phyloP scores from a whole-genome alignment of 2,797 vertebrate species.

The Tiaroga cobitis region DNA sequence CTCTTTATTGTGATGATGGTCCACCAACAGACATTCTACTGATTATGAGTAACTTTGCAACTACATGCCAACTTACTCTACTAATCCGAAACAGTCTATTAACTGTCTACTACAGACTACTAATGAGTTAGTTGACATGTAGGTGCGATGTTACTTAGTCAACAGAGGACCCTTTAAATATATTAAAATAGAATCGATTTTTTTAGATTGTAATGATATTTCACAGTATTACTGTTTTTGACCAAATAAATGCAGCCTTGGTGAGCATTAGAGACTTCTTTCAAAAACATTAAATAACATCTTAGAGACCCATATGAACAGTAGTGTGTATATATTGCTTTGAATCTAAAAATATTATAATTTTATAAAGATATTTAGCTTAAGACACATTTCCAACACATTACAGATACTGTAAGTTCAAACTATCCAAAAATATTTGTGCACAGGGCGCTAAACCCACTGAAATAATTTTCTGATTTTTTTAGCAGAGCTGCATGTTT shows the following conservation, averaged over 20 bases:
- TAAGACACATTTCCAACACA: conserved; percentile 80
- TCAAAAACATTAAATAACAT: not conserved
- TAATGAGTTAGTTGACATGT: not conserved
- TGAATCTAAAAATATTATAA: conserved; percentile 2
- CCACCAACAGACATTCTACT: too few relatives aligned
- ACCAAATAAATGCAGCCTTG: not conserved
- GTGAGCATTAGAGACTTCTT: not conserved
- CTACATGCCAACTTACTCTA: not conserved
- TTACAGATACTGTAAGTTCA: conserved; percentile 54
- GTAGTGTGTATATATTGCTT: not conserved
- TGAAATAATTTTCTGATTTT: conserved; percentile 59
- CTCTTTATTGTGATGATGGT: too few relatives aligned
- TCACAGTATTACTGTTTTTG: not conserved
- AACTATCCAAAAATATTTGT: conserved; percentile 73
- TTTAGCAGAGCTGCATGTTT: conserved; percentile 79
- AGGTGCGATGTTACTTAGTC: not conserved
- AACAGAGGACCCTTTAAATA: not conserved
- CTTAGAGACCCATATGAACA: not conserved
- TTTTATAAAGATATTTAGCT: conserved; percentile 66
- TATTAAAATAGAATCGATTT: not conserved
- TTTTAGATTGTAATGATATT: too few relatives aligned
- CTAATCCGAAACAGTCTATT: not conserved
- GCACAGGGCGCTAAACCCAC: conserved; percentile 37
- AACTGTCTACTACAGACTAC: not conserved
- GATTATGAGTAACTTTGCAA: not conserved